Conservation (phyloP, 2,113 vertebrate species). For the Eonycteris spelaea region DNA sequence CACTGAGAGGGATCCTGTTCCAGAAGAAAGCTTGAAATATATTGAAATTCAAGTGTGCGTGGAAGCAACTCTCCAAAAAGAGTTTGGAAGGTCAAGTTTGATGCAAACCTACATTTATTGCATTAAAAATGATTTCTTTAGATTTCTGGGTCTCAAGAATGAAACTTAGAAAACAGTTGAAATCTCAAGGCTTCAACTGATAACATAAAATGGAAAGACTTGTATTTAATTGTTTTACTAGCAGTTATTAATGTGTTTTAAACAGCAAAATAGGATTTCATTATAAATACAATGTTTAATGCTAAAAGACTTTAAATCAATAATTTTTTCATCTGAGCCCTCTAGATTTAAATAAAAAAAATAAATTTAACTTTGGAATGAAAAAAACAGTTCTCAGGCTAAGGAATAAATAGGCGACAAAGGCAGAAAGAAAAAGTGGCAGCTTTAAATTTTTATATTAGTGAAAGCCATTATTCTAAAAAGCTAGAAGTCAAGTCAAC, state of each 20-base stretch:
- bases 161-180: neutral
- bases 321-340: neutral
- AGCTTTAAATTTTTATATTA: neutral
- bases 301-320: neutral
- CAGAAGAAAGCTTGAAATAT: neutral
- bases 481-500: neutral
- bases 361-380: neutral
- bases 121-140: constrained; percentile 2
- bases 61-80: neutral
- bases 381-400: neutral
- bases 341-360: neutral
- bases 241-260: neutral
- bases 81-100: neutral
- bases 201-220: neutral
- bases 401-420: neutral
- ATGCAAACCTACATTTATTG: neutral
- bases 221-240: neutral
- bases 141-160: neutral
- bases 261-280: neutral
- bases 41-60: neutral
- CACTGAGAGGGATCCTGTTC: neutral
- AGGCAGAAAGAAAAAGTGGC: neutral
- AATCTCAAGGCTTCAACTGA: neutral
- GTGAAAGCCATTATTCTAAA: neutral
- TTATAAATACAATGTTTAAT: neutral